Evolutionary conservation across 2,113 vertebrate genomes (phyloP).

Genomic region (Pelusios castaneus): DNA sequence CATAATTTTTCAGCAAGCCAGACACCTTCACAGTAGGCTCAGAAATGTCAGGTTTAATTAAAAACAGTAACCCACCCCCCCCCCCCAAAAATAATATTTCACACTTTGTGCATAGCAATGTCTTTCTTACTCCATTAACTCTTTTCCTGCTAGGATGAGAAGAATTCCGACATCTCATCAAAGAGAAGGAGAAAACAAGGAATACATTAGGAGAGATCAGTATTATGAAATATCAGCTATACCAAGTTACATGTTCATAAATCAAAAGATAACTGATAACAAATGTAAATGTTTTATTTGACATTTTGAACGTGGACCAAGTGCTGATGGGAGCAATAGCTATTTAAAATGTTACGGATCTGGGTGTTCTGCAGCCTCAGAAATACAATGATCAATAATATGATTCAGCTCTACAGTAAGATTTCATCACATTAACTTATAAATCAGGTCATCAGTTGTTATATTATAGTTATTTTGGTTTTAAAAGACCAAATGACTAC

Average conservation of each 20-base stretch:
- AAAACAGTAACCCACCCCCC: rapidly evolving
- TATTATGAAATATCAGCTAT: neutral
- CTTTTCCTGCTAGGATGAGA: too few relatives aligned
- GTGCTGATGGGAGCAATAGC: neutral
- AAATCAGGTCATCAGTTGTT: neutral
- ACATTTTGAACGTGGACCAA: neutral
- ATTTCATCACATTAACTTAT: neutral
- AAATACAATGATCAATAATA: neutral
- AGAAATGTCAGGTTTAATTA: neutral
- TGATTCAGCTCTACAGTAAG: neutral
- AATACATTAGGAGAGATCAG: neutral
- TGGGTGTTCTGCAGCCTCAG: neutral
- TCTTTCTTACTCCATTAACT: neutral
- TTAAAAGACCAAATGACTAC: neutral
- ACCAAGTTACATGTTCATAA: neutral
- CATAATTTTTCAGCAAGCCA: neutral
- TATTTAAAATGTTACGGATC: neutral
- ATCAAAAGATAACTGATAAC: neutral
- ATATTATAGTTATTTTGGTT: neutral
- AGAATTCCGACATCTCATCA: neutral
- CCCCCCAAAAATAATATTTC: neutral
- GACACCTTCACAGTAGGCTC: neutral
- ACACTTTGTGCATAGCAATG: neutral
- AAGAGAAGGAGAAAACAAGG: neutral
- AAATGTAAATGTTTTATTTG: neutral